phyloP scores from a whole-genome alignment of 2,113 vertebrate genomes.

The Mastomys coucha region DNA sequence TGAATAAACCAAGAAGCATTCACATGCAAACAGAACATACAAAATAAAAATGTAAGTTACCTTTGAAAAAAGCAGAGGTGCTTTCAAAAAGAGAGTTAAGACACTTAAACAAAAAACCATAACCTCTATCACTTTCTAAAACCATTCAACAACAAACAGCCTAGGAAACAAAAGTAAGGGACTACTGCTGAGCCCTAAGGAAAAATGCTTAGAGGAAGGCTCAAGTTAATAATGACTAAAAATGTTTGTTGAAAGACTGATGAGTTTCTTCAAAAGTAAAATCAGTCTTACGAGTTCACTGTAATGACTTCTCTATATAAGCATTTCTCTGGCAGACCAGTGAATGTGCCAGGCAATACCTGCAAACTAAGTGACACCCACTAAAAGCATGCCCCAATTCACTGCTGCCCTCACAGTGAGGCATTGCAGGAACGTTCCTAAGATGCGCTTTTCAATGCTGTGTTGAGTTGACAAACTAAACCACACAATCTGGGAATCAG shows the following conservation, averaged over 20 bases:
- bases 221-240: conserved; percentile 60
- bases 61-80: conserved; percentile 81
- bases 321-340: conserved; percentile 34
- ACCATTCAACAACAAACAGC: conserved; percentile 59
- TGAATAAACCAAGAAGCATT: conserved; percentile 91
- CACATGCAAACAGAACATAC: conserved; percentile 85
- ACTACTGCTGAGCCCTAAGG: conserved; percentile 44
- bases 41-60: conserved; percentile 85
- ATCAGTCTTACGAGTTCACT: conserved; percentile 56
- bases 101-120: neutral
- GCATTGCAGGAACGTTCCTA: neutral
- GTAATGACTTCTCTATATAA: conserved; percentile 56
- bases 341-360: conserved; percentile 9
- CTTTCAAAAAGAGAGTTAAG: conserved; percentile 78
- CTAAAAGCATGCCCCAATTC: conserved; percentile 57
- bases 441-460: conserved; percentile 54
- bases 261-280: conserved; percentile 60
- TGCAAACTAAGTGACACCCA: conserved; percentile 38
- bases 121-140: conserved; percentile 37
- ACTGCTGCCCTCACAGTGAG: conserved; percentile 40
- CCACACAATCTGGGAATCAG: conserved; percentile 54
- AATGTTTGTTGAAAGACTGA: conserved; percentile 55
- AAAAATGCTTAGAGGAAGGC: conserved; percentile 44
- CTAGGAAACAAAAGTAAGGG: conserved; percentile 43
- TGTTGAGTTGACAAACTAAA: conserved; percentile 48